A percentile compares a stretch with the other conserved stretches of the same genome.
phyloP scores from a whole-genome alignment of 1,140 invertebrate species.

The Drosophila nigrodunni region DNA sequence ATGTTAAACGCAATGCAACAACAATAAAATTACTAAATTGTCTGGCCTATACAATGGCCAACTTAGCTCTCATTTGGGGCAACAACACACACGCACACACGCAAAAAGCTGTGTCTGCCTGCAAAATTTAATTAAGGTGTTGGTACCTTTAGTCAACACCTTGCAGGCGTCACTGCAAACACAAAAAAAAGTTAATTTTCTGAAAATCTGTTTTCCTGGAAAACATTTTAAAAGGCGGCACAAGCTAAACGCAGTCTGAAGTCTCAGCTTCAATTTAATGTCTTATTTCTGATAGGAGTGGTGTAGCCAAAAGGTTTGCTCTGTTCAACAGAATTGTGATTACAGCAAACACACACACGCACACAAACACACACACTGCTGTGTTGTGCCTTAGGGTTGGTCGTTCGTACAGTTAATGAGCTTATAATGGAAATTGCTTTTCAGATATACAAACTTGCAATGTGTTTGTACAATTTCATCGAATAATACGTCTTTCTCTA shows the following conservation, averaged over 20 bases:
- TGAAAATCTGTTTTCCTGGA: constrained; percentile 54
- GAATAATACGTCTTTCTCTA: constrained; percentile 2
- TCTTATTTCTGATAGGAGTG: constrained; percentile 51
- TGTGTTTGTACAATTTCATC: background rate
- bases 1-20: constrained; percentile 59
- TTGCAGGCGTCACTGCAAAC: constrained; percentile 58
- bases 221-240: constrained; percentile 50
- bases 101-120: constrained; percentile 58
- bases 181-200: constrained; percentile 68
- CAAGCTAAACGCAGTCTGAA: constrained; percentile 27
- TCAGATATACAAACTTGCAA: constrained; percentile 25
- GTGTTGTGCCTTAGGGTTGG: constrained; percentile 25
- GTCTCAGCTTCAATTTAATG: constrained; percentile 60
- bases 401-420: constrained; percentile 54
- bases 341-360: constrained; percentile 32
- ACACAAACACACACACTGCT: background rate
- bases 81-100: constrained; percentile 28
- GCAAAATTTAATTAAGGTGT: constrained; percentile 78
- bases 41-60: constrained; percentile 55
- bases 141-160: constrained; percentile 78
- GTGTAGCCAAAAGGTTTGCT: constrained; percentile 38
- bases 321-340: constrained; percentile 68
- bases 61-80: constrained; percentile 26
- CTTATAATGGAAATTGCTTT: constrained; percentile 66
- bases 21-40: constrained; percentile 72